These are phyloP conservation scores for Hyphantria cunea DNA, from an alignment of 1,140 invertebrate species.

Conservation along the genomic window DNA sequence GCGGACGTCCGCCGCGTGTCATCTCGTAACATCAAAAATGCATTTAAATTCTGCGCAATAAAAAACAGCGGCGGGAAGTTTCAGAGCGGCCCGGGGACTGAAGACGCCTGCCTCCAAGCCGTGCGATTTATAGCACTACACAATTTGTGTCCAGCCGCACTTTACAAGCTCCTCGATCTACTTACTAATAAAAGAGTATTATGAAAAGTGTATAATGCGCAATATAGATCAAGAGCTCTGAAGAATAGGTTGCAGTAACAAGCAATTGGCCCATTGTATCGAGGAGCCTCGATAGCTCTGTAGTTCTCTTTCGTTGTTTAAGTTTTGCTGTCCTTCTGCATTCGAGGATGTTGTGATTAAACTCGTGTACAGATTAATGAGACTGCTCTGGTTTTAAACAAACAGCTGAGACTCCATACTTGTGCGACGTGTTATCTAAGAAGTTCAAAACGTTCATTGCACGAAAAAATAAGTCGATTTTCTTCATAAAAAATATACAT, in stretches of 20 bases:
- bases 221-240: conserved; percentile 17
- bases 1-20: conserved; percentile 77
- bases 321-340: conserved; percentile 20
- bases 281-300: conserved; percentile 37
- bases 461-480: background rate
- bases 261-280: conserved; percentile 53
- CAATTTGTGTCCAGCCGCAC: conserved; percentile 52
- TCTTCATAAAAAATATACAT: too few species aligned
- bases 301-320: conserved; percentile 37
- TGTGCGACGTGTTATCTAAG: conserved; percentile 1
- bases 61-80: conserved; percentile 79
- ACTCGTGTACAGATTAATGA: conserved; percentile 1
- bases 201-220: conserved; percentile 25
- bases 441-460: too few species aligned
- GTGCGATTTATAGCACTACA: conserved; percentile 55
- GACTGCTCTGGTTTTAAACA: background rate
- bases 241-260: conserved; percentile 39
- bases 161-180: conserved; percentile 52
- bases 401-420: background rate
- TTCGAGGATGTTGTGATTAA: background rate
- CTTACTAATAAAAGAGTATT: conserved; percentile 45
- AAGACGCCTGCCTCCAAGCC: conserved; percentile 56
- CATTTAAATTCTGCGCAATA: conserved; percentile 82
- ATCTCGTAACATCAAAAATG: conserved; percentile 82
- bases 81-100: conserved; percentile 72